Base-by-base conservation (phyloP, 2,888 invertebrate species). In the Caenorhabditis plicata region DNA sequence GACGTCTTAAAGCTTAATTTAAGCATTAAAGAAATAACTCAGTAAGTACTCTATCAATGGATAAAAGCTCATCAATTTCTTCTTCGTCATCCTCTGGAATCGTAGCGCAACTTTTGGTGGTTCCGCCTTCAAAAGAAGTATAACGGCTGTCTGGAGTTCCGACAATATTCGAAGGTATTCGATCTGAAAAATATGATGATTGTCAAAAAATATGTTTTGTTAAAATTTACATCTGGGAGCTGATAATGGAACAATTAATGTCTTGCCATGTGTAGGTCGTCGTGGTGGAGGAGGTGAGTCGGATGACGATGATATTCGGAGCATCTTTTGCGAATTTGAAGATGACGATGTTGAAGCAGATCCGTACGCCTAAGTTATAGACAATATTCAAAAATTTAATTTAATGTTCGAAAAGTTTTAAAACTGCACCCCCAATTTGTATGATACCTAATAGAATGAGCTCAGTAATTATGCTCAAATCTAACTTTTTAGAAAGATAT, bases 31-130 rank as follows among this genome's bases (percentile, higher is more conserved):
- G 26, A n/a, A 4, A 41, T 20, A 41, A 15, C 17, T 5, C 5
- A 22, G 22, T 15, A 25, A 48, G 26, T 15, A 74, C 74, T 51
- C 76, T 50, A 51, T 76, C 76, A 33, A 76, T 76, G 2, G 75
- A 76, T n/a, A 76, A 53, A 38, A 76, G 47, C 40, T 75, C 76
- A 33, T 75, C 74, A 20, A 58, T 41, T 25, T 55, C 56, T 25
- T 73, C 74, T 23, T 75, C 75, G 23, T 75, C 72, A 23, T 69
- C 71, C 51, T 73, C 70, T n/a, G 77, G 77, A 41, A 77, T 77
- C 5, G 77, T 77, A 0, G 77, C 76, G 42, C 77, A 77, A 38
- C 75, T 75, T 50, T 74, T 74, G 1, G 74, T 73, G 7, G 77
- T 77, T 23, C 73, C 75, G 8, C 70, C 64, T 41, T 77, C 77